A percentile compares a stretch with the other conserved stretches of the same genome.
These are phyloP conservation scores for Meriones psammophilus DNA, from an alignment of 2,797 vertebrate species.

Conservation along the genomic window DNA sequence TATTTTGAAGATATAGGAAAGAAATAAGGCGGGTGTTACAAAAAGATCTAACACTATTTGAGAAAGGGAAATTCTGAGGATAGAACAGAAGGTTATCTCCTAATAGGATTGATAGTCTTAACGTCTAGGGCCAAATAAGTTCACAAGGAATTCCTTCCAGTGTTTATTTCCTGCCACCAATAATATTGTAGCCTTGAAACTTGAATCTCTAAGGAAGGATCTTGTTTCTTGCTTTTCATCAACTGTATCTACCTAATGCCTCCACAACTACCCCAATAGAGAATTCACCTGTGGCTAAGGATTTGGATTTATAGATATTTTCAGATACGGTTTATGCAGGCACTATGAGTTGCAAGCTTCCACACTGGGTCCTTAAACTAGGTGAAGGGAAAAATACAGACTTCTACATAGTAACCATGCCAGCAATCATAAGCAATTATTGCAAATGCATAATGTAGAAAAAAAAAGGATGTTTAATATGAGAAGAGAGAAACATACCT, in stretches of 20 bases:
- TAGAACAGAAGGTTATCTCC: neutral
- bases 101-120: neutral
- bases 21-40: neutral
- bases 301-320: constrained; percentile 63
- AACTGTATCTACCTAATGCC: constrained; percentile 23
- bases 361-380: constrained; percentile 58
- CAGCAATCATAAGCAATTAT: constrained; percentile 50
- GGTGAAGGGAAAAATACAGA: neutral
- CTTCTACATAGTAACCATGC: neutral
- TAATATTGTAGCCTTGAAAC: constrained; percentile 14
- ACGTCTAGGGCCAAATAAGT: neutral
- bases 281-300: neutral
- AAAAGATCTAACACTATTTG: accelerated
- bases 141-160: neutral
- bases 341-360: neutral
- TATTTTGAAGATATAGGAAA: neutral
- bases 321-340: constrained; percentile 44
- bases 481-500: neutral
- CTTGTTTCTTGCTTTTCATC: constrained; percentile 19
- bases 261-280: constrained; percentile 7
- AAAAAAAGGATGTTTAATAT: constrained; percentile 56
- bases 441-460: neutral
- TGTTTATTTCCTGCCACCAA: neutral
- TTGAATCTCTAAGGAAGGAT: neutral
- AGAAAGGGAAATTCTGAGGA: neutral